Conservation (phyloP, 2,797 vertebrate species). For the Schizopygopsis malacanthus region DNA sequence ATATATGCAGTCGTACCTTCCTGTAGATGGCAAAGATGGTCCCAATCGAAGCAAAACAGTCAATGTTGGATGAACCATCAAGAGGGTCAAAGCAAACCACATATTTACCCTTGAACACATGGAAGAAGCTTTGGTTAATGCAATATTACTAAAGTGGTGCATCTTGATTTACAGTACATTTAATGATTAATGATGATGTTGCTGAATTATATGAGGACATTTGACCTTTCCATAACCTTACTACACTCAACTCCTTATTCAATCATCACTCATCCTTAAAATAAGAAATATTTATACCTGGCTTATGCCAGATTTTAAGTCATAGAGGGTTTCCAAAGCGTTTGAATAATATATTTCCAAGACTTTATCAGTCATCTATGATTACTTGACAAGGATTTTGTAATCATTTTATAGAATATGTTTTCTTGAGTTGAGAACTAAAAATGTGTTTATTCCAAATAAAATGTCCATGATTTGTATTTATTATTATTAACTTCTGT, state of each 20-base stretch:
- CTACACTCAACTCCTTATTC: background rate
- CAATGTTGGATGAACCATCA: constrained; percentile 97
- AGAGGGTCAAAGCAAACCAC: constrained; percentile 97
- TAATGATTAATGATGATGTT: no score
- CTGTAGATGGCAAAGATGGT: constrained; percentile 96
- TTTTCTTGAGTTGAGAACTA: background rate
- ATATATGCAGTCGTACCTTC: constrained; percentile 79
- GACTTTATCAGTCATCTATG: background rate
- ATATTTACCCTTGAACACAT: constrained; percentile 88
- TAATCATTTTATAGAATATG: background rate
- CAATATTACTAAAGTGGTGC: background rate
- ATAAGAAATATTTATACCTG: background rate
- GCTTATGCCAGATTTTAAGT: background rate
- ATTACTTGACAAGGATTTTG: background rate
- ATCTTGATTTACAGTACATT: background rate
- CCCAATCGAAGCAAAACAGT: constrained; percentile 95
- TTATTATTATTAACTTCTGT: background rate
- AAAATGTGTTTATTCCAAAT: background rate
- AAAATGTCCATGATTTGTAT: background rate
- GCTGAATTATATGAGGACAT: background rate
- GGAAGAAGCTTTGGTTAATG: background rate
- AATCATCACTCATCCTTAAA: background rate
- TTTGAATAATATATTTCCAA: background rate
- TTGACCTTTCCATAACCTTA: background rate
- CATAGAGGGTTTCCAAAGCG: background rate